Evolutionary conservation across 1,140 invertebrate genomes (phyloP).

Genomic region (Lepidurus couesii): DNA sequence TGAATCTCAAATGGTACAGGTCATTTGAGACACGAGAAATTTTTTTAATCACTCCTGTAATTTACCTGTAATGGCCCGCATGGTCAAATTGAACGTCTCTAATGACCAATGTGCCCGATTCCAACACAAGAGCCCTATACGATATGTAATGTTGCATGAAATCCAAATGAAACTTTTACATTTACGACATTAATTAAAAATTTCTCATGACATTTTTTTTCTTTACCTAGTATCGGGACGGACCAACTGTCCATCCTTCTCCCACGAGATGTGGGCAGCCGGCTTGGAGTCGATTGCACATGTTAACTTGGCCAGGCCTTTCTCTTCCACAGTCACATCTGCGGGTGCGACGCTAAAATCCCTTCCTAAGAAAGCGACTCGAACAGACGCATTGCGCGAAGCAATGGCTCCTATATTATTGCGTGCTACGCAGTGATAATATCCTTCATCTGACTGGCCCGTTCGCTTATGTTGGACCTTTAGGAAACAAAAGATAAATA

Average conservation of each 20-base stretch:
- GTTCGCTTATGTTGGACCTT: slow-evolving; percentile 37
- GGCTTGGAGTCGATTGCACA: slow-evolving; percentile 54
- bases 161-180: not conserved
- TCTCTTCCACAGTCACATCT: slow-evolving; percentile 47
- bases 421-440: slow-evolving; percentile 45
- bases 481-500: not conserved
- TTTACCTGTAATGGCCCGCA: slow-evolving; percentile 55
- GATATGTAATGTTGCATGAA: slow-evolving; percentile 25
- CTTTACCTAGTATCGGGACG: not conserved
- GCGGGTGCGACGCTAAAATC: slow-evolving; percentile 48
- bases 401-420: slow-evolving; percentile 43
- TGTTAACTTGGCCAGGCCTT: slow-evolving; percentile 49
- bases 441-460: slow-evolving; percentile 41
- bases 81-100: slow-evolving; percentile 50
- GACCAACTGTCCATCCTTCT: slow-evolving; percentile 43
- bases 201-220: no score
- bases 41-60: not conserved
- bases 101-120: slow-evolving; percentile 56
- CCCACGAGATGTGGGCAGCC: slow-evolving; percentile 50
- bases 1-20: no score
- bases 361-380: slow-evolving; percentile 47
- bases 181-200: no score
- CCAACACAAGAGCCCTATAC: slow-evolving; percentile 48
- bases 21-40: no score
- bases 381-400: slow-evolving; percentile 43